These are phyloP conservation scores for Charanyca ferruginea DNA, from an alignment of 2,888 invertebrate genomes.

Conservation along the genomic window DNA sequence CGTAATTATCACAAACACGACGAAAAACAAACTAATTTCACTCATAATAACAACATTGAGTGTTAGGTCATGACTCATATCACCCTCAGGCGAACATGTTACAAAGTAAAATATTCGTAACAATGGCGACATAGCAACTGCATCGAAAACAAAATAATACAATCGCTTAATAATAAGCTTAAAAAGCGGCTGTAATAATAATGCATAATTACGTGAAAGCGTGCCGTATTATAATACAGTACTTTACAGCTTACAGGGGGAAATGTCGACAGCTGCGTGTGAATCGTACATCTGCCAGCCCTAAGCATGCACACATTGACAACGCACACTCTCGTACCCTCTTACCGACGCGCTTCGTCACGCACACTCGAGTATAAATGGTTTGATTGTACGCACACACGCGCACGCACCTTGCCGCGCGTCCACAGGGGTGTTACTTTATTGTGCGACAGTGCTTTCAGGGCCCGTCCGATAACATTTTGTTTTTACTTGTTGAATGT, in stretches of 20 bases:
- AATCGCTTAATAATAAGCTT: conserved; percentile 79
- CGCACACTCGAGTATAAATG: conserved; percentile 60
- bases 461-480: conserved; percentile 85
- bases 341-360: conserved; percentile 53
- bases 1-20: conserved; percentile 15
- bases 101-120: conserved; percentile 39
- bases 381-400: conserved; percentile 59
- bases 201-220: conserved; percentile 89
- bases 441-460: conserved; percentile 77
- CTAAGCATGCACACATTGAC: conserved; percentile 73
- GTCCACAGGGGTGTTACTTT: conserved; percentile 80
- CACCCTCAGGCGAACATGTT: conserved; percentile 44
- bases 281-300: conserved; percentile 86
- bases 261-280: conserved; percentile 85
- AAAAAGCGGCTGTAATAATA: conserved; percentile 85
- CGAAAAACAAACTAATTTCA: conserved; percentile 30
- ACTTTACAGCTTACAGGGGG: conserved; percentile 77
- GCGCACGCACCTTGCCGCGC: conserved; percentile 71
- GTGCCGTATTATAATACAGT: conserved; percentile 85
- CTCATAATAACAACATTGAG: conserved; percentile 31
- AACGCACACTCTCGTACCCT: conserved; percentile 67
- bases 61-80: conserved; percentile 29
- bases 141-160: conserved; percentile 80
- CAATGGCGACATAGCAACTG: conserved; percentile 78
- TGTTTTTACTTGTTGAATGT: conserved; percentile 91